Base-by-base conservation (phyloP, 1,140 invertebrate genomes). In the Penaeus vannamei region DNA sequence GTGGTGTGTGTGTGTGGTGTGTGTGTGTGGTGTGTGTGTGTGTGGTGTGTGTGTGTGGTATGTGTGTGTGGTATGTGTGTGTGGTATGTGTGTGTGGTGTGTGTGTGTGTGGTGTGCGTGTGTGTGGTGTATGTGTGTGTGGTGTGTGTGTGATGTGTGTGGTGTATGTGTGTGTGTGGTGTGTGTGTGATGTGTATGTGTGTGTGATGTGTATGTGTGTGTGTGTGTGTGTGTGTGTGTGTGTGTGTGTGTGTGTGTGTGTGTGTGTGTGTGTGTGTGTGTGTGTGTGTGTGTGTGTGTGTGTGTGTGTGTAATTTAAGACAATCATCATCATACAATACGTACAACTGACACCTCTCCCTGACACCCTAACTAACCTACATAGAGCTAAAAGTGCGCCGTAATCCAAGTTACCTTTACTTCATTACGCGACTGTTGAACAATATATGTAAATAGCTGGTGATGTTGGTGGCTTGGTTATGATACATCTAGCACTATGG, bases 251-350 rank as follows among this genome's bases (percentile, higher is more conserved):
- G n/a, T 76, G 32, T 29, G 32, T 76, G 32, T 76, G 32, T 76
- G n/a, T 76, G 22, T 76, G 32, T 29, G 22, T 32, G 32, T 76
- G 22, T 76, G 32, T 36, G 32, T 76, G 14, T 76, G 22, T 76
- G 32, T 76, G 7, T 76, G 32, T 29, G 32, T 76, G 32, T 29
- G 32, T 76, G 64, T 84, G 64, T 84, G 36, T 84, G 64, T 84
- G 64, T 84, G 64, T 62, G 64, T 62, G 64, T 84, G 64, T 62
- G 29, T 64, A 84, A 26, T 61, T 64, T 61, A 61, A 83, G 12
- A 29, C 29, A 64, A 62, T 4, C 46, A 61, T 83, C 81, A 61
- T 29, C 7, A 79, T 26, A 36, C n/a, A 46, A 36, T 79, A 46
- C 32, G 42, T 46, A 29, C 76, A 36, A 26, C 5, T 23, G 32